phyloP scores from a whole-genome alignment of 2,113 vertebrate species.

The Xerus inauris region DNA sequence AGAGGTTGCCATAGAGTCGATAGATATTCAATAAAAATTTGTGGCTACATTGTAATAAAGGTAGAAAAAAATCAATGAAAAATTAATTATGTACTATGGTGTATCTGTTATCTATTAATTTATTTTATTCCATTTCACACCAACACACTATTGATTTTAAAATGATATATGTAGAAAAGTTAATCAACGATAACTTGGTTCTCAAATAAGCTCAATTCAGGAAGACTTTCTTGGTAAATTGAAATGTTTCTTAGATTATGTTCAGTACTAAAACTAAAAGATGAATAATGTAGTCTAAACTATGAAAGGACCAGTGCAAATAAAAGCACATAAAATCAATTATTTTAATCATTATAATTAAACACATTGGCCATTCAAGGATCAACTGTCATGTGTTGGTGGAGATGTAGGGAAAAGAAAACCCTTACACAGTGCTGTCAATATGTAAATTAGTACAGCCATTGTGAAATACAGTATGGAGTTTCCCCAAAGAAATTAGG shows the following conservation, averaged over 20 bases:
- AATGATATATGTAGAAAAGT: neutral
- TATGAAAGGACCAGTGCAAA: neutral
- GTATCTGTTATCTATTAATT: neutral
- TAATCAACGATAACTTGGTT: neutral
- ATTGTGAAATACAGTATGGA: neutral
- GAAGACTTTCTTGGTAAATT: neutral
- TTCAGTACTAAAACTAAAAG: neutral
- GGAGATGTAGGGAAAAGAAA: neutral
- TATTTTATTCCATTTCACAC: slow-evolving; percentile 31
- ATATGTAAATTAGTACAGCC: neutral
- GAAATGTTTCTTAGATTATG: neutral
- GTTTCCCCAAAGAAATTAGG: neutral
- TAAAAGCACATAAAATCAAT: neutral
- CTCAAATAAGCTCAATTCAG: slow-evolving; percentile 15
- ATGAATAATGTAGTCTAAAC: neutral
- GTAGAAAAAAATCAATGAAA: neutral
- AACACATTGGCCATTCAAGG: neutral
- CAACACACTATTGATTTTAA: slow-evolving; percentile 10
- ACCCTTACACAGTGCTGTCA: rapidly evolving
- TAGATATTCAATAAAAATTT: neutral
- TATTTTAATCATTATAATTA: neutral
- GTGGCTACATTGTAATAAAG: neutral
- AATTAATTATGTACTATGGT: slow-evolving; percentile 28
- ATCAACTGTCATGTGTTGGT: neutral
- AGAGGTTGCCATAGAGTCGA: neutral